Percentiles rank a stretch among this genome's conserved stretches.
These are phyloP conservation scores for Dipodomys merriami DNA, from an alignment of 2,113 vertebrate species.

Conservation along the genomic window DNA sequence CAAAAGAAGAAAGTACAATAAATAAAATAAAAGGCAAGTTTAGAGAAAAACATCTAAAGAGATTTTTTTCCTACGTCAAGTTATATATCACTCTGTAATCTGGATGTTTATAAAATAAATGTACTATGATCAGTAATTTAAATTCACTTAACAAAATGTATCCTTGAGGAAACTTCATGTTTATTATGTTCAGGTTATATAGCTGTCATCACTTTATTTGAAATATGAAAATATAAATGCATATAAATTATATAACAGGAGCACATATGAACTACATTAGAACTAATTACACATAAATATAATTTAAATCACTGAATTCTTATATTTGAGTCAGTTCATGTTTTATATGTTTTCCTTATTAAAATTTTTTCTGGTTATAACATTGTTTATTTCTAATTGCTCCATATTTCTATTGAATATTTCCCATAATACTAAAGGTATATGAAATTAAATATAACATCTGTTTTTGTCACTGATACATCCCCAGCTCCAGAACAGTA, in stretches of 20 bases:
- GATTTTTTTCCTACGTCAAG: neutral
- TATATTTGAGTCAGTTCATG: neutral
- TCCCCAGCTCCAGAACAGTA: neutral
- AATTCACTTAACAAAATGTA: constrained; percentile 35
- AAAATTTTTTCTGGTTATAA: neutral
- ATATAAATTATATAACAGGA: neutral
- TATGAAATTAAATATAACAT: neutral
- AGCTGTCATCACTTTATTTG: neutral
- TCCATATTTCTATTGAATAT: neutral
- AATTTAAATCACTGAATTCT: constrained; percentile 6
- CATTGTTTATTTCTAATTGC: neutral
- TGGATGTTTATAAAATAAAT: constrained; percentile 5
- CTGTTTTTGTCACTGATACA: neutral
- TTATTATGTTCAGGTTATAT: neutral
- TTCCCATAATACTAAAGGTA: neutral
- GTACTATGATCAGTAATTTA: constrained; percentile 26
- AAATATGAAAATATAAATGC: neutral
- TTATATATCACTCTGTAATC: constrained; percentile 11
- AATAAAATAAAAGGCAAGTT: constrained; percentile 14
- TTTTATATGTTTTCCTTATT: neutral
- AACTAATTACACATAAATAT: neutral
- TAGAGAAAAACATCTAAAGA: constrained; percentile 1
- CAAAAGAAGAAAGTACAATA: neutral
- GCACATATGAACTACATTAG: neutral
- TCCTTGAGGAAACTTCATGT: too few relatives aligned